Evolutionary conservation across 2,797 vertebrate species (phyloP).

Genomic region (Ciconia nigra): DNA sequence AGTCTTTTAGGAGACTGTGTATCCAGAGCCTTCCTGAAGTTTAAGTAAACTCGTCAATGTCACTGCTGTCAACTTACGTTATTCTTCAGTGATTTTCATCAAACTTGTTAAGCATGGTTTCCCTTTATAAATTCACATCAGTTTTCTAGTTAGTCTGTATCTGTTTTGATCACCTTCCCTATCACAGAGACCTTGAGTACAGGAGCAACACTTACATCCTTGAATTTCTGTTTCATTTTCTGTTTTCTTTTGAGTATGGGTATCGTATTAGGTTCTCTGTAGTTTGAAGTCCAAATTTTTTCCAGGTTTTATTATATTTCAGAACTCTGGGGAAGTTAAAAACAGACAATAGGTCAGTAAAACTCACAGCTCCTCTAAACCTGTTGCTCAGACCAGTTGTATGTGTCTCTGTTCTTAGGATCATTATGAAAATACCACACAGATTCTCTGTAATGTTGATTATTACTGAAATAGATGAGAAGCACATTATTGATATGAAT

Average conservation of each 20-base stretch:
- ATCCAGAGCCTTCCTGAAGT: background rate
- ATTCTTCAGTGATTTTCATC: background rate
- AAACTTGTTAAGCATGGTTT: background rate
- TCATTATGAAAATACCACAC: background rate
- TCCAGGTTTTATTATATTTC: background rate
- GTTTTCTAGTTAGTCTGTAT: background rate
- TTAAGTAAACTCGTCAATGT: background rate
- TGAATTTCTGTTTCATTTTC: background rate
- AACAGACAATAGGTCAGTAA: background rate
- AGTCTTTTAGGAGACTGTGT: background rate
- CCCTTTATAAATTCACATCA: background rate
- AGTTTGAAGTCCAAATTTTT: background rate
- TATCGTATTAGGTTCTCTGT: background rate
- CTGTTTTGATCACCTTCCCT: background rate
- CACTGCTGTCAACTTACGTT: background rate
- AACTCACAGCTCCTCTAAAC: background rate
- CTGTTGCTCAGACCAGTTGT: background rate
- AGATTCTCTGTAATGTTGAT: background rate
- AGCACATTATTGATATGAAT: background rate
- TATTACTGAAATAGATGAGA: background rate
- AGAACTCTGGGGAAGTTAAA: background rate
- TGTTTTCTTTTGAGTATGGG: background rate
- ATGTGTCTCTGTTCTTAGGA: accelerated
- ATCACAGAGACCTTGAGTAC: background rate
- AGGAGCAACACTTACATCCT: background rate